A percentile compares a stretch with the other conserved stretches of the same genome.
phyloP scores from a whole-genome alignment of 2,113 vertebrate genomes.

The Plecturocebus donacophilus region DNA sequence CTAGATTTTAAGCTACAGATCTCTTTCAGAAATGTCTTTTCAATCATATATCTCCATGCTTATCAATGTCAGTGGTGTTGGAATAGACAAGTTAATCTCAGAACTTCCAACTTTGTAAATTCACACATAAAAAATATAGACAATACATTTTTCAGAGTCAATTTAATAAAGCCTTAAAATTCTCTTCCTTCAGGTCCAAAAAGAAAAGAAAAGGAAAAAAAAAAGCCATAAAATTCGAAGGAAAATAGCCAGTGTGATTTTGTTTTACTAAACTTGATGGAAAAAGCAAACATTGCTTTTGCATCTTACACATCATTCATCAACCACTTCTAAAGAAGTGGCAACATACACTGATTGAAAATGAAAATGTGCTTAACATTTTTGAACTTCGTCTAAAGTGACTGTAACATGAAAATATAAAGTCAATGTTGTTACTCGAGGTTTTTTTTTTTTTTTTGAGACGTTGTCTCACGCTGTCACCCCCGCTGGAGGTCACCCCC shows the following conservation, averaged over 20 bases:
- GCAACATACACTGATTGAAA: background rate
- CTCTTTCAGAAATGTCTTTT: slow-evolving; percentile 36
- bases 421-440: background rate
- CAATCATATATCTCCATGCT: background rate
- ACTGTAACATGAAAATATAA: background rate
- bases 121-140: background rate
- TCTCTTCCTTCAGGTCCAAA: background rate
- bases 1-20: background rate
- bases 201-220: no score
- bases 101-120: background rate
- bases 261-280: background rate
- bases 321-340: background rate
- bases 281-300: background rate
- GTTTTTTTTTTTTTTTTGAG: background rate
- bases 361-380: background rate
- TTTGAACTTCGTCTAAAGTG: background rate
- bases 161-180: slow-evolving; percentile 7
- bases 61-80: background rate
- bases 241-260: background rate
- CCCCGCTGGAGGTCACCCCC: background rate
- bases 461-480: background rate
- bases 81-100: background rate
- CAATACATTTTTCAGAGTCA: background rate
- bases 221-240: slow-evolving; percentile 8
- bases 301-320: background rate